Percentiles rank a stretch among this genome's conserved stretches.
phyloP scores from a whole-genome alignment of 2,797 vertebrate genomes.

The Enteromius argenteus region DNA sequence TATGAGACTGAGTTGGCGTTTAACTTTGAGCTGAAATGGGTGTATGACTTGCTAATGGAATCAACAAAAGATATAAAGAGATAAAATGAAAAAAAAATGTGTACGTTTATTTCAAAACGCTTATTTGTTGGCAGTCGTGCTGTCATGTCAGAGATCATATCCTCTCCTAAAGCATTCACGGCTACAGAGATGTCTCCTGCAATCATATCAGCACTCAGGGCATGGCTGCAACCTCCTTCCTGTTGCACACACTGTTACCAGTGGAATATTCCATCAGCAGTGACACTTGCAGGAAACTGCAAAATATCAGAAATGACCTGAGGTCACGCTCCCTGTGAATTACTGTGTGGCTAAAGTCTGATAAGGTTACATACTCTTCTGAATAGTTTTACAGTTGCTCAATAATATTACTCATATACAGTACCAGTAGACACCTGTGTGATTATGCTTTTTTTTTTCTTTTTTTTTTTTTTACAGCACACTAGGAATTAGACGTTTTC shows the following conservation, averaged over 20 bases:
- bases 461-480: background rate
- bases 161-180: conserved; percentile 10
- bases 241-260: conserved; percentile 3
- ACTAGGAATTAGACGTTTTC: background rate
- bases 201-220: background rate
- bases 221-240: conserved; percentile 21
- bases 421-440: background rate
- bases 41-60: background rate
- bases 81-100: background rate
- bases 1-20: background rate
- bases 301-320: background rate
- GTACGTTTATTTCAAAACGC: background rate
- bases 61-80: background rate
- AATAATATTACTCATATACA: background rate
- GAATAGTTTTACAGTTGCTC: background rate
- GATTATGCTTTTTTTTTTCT: background rate
- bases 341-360: conserved; percentile 1
- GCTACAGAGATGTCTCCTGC: conserved; percentile 22
- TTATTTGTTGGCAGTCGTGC: background rate
- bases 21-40: background rate
- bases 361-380: background rate
- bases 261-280: conserved; percentile 9
- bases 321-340: background rate
- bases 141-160: conserved; percentile 45
- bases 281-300: conserved; percentile 13